phyloP scores from a whole-genome alignment of 1,140 invertebrate genomes.

The Cephus cinctus region DNA sequence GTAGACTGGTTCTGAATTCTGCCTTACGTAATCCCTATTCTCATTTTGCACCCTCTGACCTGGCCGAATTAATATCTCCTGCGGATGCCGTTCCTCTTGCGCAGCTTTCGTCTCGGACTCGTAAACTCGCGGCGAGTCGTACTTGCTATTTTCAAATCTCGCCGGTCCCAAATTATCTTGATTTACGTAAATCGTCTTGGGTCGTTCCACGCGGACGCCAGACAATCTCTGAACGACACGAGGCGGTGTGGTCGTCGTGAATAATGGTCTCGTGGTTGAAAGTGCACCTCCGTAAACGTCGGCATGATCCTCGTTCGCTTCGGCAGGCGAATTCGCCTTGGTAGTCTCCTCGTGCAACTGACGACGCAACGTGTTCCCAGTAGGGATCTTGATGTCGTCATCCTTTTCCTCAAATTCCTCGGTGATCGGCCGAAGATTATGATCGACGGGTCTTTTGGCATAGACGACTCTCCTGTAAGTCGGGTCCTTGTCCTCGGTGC shows the following conservation, averaged over 20 bases:
- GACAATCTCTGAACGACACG: slow-evolving; percentile 42
- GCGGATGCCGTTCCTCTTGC: slow-evolving; percentile 38
- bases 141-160: slow-evolving; percentile 42
- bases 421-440: slow-evolving; percentile 41
- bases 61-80: slow-evolving; percentile 38
- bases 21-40: slow-evolving; percentile 36
- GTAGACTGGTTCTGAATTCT: slow-evolving; percentile 41
- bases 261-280: slow-evolving; percentile 63
- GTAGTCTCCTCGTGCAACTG: slow-evolving; percentile 57
- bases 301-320: slow-evolving; percentile 59
- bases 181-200: slow-evolving; percentile 42
- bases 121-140: slow-evolving; percentile 29
- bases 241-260: slow-evolving; percentile 62
- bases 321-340: slow-evolving; percentile 37
- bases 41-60: slow-evolving; percentile 22
- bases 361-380: slow-evolving; percentile 58
- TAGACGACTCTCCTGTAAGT: slow-evolving; percentile 47
- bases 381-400: slow-evolving; percentile 41
- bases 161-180: slow-evolving; percentile 54
- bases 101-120: slow-evolving; percentile 29
- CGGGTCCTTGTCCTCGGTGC: slow-evolving; percentile 34
- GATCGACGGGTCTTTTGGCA: slow-evolving; percentile 50
- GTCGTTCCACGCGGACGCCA: slow-evolving; percentile 34
- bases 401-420: slow-evolving; percentile 46
- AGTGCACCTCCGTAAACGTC: slow-evolving; percentile 67